Percentiles rank a stretch among this genome's conserved stretches.
These are phyloP conservation scores for Mellilla xanthometata DNA, from an alignment of 2,888 invertebrate genomes.

Conservation along the genomic window DNA sequence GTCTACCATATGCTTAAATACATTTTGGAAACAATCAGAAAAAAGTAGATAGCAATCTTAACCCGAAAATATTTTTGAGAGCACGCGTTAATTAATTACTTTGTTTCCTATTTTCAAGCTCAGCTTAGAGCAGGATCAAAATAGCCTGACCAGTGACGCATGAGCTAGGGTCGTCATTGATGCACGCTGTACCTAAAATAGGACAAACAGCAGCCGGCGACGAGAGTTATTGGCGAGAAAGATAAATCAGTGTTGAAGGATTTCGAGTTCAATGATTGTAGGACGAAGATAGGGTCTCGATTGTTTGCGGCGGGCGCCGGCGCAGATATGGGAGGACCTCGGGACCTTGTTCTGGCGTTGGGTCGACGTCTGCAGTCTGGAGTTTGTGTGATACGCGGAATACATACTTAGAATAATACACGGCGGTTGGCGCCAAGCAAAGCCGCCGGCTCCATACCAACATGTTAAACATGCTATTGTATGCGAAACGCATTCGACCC, in stretches of 20 bases:
- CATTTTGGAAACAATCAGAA: too few relatives aligned
- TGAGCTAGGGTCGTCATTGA: constrained; percentile 58
- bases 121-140: constrained; percentile 41
- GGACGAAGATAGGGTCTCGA: constrained; percentile 48
- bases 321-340: constrained; percentile 67
- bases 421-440: constrained; percentile 40
- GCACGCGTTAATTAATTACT: too few relatives aligned
- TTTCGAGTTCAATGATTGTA: constrained; percentile 43
- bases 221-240: constrained; percentile 53
- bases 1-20: too few relatives aligned
- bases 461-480: constrained; percentile 58
- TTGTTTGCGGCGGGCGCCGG: constrained; percentile 48
- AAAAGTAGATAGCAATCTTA: too few relatives aligned
- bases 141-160: constrained; percentile 61
- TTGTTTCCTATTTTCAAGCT: constrained; percentile 30
- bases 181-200: constrained; percentile 56
- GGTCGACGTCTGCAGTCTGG: constrained; percentile 40
- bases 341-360: constrained; percentile 72
- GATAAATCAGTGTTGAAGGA: constrained; percentile 42
- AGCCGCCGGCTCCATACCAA: constrained; percentile 39
- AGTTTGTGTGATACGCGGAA: constrained; percentile 49
- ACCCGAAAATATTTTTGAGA: too few relatives aligned
- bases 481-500: constrained; percentile 46
- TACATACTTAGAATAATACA: constrained; percentile 49
- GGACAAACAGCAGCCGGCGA: constrained; percentile 51